These are phyloP conservation scores for Tapirus indicus DNA, from an alignment of 2,797 vertebrate species.

Conservation along the genomic window DNA sequence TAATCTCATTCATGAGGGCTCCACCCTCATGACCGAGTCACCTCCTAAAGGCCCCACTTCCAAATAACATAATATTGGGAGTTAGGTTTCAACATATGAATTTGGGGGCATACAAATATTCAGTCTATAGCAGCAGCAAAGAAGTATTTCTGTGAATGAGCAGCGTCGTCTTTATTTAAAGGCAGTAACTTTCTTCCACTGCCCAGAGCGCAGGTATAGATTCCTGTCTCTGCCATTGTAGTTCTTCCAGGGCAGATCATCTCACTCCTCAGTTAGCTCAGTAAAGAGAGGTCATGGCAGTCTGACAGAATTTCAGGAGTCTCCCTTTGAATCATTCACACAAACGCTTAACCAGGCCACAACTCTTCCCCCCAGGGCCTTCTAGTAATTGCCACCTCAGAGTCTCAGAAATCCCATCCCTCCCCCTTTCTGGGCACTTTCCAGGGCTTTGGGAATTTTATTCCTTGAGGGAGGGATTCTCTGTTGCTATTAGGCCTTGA, in stretches of 20 bases:
- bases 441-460: background rate
- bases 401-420: background rate
- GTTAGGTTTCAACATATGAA: background rate
- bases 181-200: background rate
- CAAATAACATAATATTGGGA: background rate
- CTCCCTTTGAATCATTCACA: background rate
- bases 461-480: background rate
- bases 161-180: background rate
- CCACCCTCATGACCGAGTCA: background rate
- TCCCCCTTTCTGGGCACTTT: background rate
- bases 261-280: background rate
- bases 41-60: background rate
- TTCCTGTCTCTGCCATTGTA: background rate
- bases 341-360: background rate
- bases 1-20: background rate
- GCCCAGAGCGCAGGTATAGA: background rate
- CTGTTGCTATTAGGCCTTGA: background rate
- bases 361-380: background rate
- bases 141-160: background rate
- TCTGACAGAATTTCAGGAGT: background rate
- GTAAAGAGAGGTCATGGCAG: background rate
- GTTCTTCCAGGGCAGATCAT: background rate
- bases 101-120: background rate
- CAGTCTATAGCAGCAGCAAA: background rate
- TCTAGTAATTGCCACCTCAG: background rate